Base-by-base conservation (phyloP, 2,888 invertebrate species). In the Drosophila mimica region DNA sequence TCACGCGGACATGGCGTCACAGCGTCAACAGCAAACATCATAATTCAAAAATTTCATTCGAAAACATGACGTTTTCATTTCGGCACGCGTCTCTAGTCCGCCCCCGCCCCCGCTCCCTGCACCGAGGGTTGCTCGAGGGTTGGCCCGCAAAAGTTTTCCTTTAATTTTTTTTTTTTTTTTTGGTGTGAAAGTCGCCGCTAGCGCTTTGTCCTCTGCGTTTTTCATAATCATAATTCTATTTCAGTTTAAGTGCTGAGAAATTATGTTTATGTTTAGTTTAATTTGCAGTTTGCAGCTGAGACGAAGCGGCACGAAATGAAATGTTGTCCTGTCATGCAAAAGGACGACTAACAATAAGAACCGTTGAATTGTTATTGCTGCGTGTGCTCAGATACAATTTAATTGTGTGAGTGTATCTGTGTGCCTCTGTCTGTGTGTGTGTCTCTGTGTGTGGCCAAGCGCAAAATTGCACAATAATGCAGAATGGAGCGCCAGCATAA, bases 21-120 rank as follows among this genome's bases (percentile, higher is more conserved):
- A 63, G 75, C 75, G 82, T 68, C 76, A 77, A 80, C 77, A 81
- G 70, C 66, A 81, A 82, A 87, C 84, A 88, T 82, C 88, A 88
- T 90, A 90, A 90, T 90, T 90, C 90, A 88, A 89, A 90, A 90
- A 86, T 86, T 84, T 84, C 79, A 86, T 88, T 88, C 86, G 75
- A 86, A 84, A 87, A 86, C 88, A 87, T 87, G 87, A 87, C 87
- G 78, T 84, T 87, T 88, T 86, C 88, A 84, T 86, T 88, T 88
- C 76, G 85, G 83, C 85, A 86, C 85, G 87, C 85, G 85, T 51
- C 57, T 73, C 20, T 20, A 20, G 20, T 11, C 20, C 20, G 13
- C 36, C 28, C 38, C 51, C 57, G 9, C 51, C 40, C 56, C 7
- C 53, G 25, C 1, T n/a, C 15, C 2, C 46, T 43, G 0, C 4